Evolutionary conservation across 2,888 invertebrate species (phyloP).

Genomic region (Chymomyza procnemis): DNA sequence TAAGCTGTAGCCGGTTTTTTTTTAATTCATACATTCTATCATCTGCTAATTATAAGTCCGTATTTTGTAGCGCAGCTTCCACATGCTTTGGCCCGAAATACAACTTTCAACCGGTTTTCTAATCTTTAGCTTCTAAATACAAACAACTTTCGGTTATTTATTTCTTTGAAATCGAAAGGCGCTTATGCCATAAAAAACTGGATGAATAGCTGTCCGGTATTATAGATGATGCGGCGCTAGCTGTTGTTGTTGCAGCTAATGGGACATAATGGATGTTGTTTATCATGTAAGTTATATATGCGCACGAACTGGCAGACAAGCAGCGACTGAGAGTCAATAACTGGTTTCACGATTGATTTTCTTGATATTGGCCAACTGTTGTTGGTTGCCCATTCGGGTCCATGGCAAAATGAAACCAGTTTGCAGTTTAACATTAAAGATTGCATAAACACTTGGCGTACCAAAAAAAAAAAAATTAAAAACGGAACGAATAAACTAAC

Average conservation of each 20-base stretch:
- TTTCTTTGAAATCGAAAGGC: slow-evolving; percentile 62
- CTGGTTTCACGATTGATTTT: slow-evolving; percentile 42
- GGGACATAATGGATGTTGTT: slow-evolving; percentile 41
- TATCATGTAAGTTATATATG: slow-evolving; percentile 42
- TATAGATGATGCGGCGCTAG: background rate
- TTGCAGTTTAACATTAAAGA: slow-evolving; percentile 56
- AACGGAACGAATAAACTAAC: slow-evolving; percentile 50
- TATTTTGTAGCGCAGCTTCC: no score
- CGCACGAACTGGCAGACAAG: slow-evolving; percentile 1
- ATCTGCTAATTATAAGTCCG: background rate
- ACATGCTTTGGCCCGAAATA: background rate
- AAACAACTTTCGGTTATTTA: slow-evolving; percentile 55
- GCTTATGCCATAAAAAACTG: slow-evolving; percentile 59
- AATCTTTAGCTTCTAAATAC: slow-evolving; percentile 52
- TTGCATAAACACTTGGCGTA: slow-evolving; percentile 56
- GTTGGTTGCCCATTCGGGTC: slow-evolving; percentile 17
- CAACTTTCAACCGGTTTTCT: slow-evolving; percentile 50
- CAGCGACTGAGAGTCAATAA: slow-evolving; percentile 19
- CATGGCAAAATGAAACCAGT: slow-evolving; percentile 36
- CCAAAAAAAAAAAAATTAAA: slow-evolving; percentile 33
- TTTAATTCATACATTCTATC: background rate
- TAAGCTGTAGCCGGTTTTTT: background rate
- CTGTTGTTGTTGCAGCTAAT: slow-evolving; percentile 29
- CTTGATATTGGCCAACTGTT: slow-evolving; percentile 45
- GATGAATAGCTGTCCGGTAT: background rate